Evolutionary conservation across 64 coral and sea anemone species (phyloP).

Genomic region (Porites lutea): DNA sequence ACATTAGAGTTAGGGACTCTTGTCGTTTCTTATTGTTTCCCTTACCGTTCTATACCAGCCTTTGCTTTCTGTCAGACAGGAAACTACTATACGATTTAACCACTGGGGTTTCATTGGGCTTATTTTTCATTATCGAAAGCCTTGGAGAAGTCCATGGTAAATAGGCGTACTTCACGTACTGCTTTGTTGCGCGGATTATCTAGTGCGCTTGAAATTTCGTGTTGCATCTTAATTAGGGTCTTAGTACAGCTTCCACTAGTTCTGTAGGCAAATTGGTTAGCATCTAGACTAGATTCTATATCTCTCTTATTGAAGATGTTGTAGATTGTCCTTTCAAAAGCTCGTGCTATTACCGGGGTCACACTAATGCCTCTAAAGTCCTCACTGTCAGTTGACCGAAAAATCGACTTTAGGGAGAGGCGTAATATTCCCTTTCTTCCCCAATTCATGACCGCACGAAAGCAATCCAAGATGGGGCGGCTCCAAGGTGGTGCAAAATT

Average conservation of each 20-base stretch:
- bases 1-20: no score
- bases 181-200: not conserved
- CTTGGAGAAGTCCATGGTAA: slow-evolving; percentile 52
- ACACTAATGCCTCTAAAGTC: slow-evolving; percentile 64
- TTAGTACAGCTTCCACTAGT: slow-evolving; percentile 39
- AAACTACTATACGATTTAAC: no score
- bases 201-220: not conserved
- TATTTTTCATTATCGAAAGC: slow-evolving; percentile 42
- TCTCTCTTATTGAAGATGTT: slow-evolving; percentile 22
- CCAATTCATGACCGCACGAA: no score
- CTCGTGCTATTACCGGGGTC: slow-evolving; percentile 50
- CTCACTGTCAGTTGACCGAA: not conserved
- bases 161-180: not conserved
- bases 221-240: slow-evolving; percentile 32
- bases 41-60: no score
- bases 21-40: no score
- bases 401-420: slow-evolving; percentile 35
- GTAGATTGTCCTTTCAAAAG: slow-evolving; percentile 57
- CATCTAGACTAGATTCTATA: slow-evolving; percentile 22
- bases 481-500: no score
- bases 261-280: slow-evolving; percentile 58
- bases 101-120: no score
- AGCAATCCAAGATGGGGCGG: no score
- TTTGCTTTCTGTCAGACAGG: no score
- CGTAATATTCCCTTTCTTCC: slow-evolving; percentile 26